These are phyloP conservation scores for Parazoanthus darwini DNA, from an alignment of 92 coral and sea anemone genomes.

Conservation along the genomic window DNA sequence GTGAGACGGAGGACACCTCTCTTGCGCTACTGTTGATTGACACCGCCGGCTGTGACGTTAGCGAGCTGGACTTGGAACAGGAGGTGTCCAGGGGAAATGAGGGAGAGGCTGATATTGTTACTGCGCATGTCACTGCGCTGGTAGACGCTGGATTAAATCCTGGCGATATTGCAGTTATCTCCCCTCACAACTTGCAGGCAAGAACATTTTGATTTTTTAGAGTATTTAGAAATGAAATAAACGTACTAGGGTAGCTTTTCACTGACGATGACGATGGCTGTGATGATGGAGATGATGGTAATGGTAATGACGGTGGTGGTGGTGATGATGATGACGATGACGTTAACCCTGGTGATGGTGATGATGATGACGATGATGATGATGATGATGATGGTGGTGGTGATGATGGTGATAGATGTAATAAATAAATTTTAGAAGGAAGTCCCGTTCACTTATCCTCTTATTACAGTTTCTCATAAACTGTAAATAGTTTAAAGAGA, in stretches of 20 bases:
- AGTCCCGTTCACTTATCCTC: no score
- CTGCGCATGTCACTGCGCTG: constrained; percentile 83
- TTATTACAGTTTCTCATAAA: no score
- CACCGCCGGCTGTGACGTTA: constrained; percentile 97
- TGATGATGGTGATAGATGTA: no score
- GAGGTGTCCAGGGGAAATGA: constrained; percentile 97
- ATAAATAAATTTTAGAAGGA: no score
- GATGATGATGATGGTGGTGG: no score
- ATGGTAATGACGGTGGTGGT: no score
- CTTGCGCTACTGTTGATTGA: constrained; percentile 89
- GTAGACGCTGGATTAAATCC: constrained; percentile 87
- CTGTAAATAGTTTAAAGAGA: no score
- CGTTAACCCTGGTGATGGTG: no score
- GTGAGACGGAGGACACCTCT: constrained; percentile 82
- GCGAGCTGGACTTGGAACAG: constrained; percentile 76
- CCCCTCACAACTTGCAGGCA: constrained; percentile 96
- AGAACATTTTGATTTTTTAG: not conserved
- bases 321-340: no score
- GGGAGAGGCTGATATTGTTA: constrained; percentile 96
- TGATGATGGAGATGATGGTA: no score
- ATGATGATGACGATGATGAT: no score
- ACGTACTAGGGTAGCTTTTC: not conserved
- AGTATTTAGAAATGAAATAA: not conserved
- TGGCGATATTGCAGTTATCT: constrained; percentile 86
- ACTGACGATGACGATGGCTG: no score